Conservation (phyloP, 2,888 invertebrate species). For the Lithophane leautieri region DNA sequence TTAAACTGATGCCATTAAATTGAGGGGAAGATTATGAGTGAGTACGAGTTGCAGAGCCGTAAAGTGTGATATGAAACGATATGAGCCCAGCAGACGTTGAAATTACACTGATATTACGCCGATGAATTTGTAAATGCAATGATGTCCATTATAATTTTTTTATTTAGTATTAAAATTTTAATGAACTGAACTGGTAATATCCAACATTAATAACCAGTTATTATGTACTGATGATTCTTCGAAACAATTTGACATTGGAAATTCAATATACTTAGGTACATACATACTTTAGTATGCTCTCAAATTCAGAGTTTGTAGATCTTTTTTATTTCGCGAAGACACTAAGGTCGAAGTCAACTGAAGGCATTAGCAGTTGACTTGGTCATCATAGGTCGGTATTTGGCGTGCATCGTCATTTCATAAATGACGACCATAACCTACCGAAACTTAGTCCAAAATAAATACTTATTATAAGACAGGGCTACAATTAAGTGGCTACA, state of each 20-base stretch:
- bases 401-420: neutral
- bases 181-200: neutral
- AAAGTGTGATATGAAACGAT: constrained; percentile 54
- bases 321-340: neutral
- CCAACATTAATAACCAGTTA: neutral
- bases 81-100: constrained; percentile 61
- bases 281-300: no score
- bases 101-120: constrained; percentile 59
- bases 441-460: neutral
- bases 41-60: constrained; percentile 24
- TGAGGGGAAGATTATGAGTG: constrained; percentile 34
- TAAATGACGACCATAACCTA: no score
- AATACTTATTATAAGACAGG: constrained; percentile 7
- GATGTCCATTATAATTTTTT: constrained; percentile 25
- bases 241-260: neutral
- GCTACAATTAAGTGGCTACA: neutral
- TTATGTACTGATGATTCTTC: neutral
- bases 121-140: constrained; percentile 46
- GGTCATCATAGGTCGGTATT: neutral
- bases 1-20: constrained; percentile 44
- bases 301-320: neutral
- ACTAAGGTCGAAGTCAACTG: no score
- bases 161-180: neutral
- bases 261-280: constrained; percentile 4
- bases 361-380: no score